Evolutionary conservation across 2,113 vertebrate genomes (phyloP).

Genomic region (Aviceda subcristata): DNA sequence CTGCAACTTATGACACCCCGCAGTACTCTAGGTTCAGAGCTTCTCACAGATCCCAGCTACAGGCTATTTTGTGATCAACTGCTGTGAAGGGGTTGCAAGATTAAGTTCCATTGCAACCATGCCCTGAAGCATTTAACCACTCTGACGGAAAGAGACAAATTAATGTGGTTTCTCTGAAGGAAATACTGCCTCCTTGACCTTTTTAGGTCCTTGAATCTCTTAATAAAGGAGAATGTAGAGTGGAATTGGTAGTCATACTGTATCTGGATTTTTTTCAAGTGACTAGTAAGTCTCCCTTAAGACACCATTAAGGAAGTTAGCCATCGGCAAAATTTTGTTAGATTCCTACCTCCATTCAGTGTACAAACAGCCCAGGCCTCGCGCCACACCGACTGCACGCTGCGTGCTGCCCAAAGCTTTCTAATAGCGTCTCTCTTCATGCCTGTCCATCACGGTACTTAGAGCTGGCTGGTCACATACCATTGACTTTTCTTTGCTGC

Average conservation of each 20-base stretch:
- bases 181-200: neutral
- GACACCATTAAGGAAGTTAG: neutral
- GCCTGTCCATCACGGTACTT: neutral
- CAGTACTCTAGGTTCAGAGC: neutral
- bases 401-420: neutral
- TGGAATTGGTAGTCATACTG: neutral
- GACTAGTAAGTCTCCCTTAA: neutral
- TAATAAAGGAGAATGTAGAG: neutral
- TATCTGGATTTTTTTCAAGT: neutral
- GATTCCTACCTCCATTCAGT: neutral
- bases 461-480: neutral
- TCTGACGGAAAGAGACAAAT: neutral
- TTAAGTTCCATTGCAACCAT: neutral
- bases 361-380: neutral
- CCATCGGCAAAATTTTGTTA: neutral
- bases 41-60: neutral
- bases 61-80: neutral
- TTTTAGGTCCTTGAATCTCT: neutral
- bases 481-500: neutral
- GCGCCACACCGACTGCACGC: rapidly evolving
- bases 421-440: neutral
- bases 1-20: neutral
- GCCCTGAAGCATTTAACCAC: neutral
- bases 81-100: neutral
- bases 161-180: neutral